Evolutionary conservation across 2,888 invertebrate species (phyloP).

Genomic region (Ornithoptera priamus): DNA sequence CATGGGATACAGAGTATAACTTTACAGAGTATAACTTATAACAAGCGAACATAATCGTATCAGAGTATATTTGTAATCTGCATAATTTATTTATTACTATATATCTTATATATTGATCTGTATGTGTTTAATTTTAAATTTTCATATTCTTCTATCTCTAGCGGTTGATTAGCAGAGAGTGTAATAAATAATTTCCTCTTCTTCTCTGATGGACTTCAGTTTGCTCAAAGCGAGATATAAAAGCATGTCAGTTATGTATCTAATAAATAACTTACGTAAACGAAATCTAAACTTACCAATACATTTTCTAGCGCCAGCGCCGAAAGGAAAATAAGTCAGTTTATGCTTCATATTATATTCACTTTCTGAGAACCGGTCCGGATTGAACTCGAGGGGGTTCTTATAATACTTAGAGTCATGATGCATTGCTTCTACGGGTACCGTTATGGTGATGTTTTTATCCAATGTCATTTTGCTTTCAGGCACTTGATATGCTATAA

Average conservation of each 20-base stretch:
- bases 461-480: constrained; percentile 60
- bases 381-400: constrained; percentile 57
- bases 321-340: constrained; percentile 64
- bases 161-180: too few relatives aligned
- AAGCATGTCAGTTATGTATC: neutral
- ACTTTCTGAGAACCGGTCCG: constrained; percentile 60
- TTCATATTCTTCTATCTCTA: too few relatives aligned
- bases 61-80: too few relatives aligned
- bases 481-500: constrained; percentile 58
- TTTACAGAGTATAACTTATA: too few relatives aligned
- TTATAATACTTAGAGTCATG: constrained; percentile 57
- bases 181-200: too few relatives aligned
- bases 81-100: too few relatives aligned
- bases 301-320: constrained; percentile 70
- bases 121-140: too few relatives aligned
- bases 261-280: neutral
- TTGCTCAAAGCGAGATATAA: too few relatives aligned
- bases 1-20: too few relatives aligned
- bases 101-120: too few relatives aligned
- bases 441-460: constrained; percentile 58
- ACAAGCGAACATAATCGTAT: too few relatives aligned
- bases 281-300: constrained; percentile 53
- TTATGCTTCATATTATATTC: constrained; percentile 46
- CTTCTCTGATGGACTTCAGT: too few relatives aligned
- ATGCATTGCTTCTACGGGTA: constrained; percentile 66